phyloP scores from a whole-genome alignment of 2,888 invertebrate species.

The Julus scandinavius region DNA sequence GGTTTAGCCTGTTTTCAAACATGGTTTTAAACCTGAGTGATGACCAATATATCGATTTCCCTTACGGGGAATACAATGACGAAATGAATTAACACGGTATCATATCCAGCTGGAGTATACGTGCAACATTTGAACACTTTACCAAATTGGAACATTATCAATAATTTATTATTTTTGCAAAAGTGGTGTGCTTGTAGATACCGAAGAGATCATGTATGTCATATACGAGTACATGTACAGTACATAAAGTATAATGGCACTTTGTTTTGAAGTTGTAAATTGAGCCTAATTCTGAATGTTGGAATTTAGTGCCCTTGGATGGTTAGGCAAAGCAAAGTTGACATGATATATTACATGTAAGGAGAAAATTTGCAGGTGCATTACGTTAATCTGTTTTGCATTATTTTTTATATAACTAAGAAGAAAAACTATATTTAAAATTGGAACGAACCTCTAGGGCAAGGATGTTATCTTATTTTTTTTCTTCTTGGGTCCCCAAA shows the following conservation, averaged over 20 bases:
- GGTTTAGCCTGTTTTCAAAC: not conserved
- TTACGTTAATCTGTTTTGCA: too few relatives aligned
- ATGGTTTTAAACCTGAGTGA: slow-evolving; percentile 9
- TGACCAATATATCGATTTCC: slow-evolving; percentile 10
- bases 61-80: not conserved
- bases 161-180: not conserved
- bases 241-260: not conserved
- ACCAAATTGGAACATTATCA: slow-evolving; percentile 15
- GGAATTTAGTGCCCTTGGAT: not conserved
- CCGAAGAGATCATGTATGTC: not conserved
- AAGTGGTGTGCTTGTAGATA: not conserved
- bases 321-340: not conserved
- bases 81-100: not conserved
- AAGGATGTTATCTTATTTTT: too few relatives aligned
- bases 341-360: too few relatives aligned
- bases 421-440: too few relatives aligned
- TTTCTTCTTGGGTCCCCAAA: too few relatives aligned
- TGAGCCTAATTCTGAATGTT: not conserved
- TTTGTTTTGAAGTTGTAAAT: not conserved
- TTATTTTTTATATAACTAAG: too few relatives aligned
- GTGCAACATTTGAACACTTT: not conserved
- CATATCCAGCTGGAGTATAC: not conserved
- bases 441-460: too few relatives aligned
- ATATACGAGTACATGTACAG: not conserved
- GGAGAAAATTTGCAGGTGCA: too few relatives aligned